phyloP scores from a whole-genome alignment of 2,113 vertebrate genomes.

The human (Homo sapiens) region GRCh38 chr6:169837001-169837500 shows the following conservation, averaged over 20 bases:
- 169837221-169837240: neutral
- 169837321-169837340: neutral
- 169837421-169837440: accelerated
- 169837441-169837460: neutral
- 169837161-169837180: neutral
- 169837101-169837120: neutral
- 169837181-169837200: neutral
- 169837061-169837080: neutral
- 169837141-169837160: neutral
- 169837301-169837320: neutral
- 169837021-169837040: too few relatives aligned
- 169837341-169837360: neutral
- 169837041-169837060: neutral
- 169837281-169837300: neutral
- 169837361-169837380: neutral
- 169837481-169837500: neutral
- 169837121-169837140: neutral
- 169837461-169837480: neutral
- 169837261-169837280: neutral
- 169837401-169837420: accelerated
- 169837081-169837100: neutral
- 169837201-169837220: neutral
- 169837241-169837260: neutral
- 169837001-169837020: neutral
- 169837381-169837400: accelerated